These are phyloP conservation scores for Percina caprodes DNA, from an alignment of 2,113 vertebrate genomes.

Conservation along the genomic window DNA sequence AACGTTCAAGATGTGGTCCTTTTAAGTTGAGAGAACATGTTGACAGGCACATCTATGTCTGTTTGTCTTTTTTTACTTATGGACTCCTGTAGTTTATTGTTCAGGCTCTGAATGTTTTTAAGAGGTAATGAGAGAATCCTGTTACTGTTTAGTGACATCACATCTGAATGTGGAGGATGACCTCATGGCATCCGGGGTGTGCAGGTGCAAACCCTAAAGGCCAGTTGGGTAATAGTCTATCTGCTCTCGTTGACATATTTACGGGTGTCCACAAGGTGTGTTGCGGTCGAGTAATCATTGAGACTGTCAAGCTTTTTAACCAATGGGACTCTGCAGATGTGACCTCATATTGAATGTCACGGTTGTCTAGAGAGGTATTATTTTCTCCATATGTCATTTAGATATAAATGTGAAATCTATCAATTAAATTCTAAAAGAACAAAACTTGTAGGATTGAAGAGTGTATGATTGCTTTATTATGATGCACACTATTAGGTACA, in stretches of 20 bases:
- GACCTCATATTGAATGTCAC: constrained; percentile 61
- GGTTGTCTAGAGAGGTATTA: constrained; percentile 26
- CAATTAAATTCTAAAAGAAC: constrained; percentile 17
- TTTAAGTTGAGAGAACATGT: not conserved
- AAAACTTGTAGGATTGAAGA: not conserved
- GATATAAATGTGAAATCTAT: constrained; percentile 40
- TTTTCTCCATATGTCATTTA: constrained; percentile 9
- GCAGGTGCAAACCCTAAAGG: constrained; percentile 74
- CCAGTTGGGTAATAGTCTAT: constrained; percentile 43
- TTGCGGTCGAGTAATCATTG: constrained; percentile 50
- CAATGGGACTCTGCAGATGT: constrained; percentile 62
- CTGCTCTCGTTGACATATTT: constrained; percentile 73
- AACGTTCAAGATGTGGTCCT: not conserved
- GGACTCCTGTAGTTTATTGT: constrained; percentile 31
- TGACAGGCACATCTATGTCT: constrained; percentile 1
- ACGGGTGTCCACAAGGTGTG: constrained; percentile 56
- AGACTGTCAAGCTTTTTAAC: constrained; percentile 54
- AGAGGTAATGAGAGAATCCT: constrained; percentile 42
- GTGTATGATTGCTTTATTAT: constrained; percentile 3
- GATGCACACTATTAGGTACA: constrained; percentile 7
- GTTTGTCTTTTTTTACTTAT: constrained; percentile 40
- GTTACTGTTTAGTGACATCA: constrained; percentile 30
- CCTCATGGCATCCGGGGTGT: constrained; percentile 45
- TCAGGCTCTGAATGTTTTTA: constrained; percentile 33
- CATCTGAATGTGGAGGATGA: constrained; percentile 53